Base-by-base conservation (phyloP, 2,113 vertebrate species). In the Thryonomys swinderianus region DNA sequence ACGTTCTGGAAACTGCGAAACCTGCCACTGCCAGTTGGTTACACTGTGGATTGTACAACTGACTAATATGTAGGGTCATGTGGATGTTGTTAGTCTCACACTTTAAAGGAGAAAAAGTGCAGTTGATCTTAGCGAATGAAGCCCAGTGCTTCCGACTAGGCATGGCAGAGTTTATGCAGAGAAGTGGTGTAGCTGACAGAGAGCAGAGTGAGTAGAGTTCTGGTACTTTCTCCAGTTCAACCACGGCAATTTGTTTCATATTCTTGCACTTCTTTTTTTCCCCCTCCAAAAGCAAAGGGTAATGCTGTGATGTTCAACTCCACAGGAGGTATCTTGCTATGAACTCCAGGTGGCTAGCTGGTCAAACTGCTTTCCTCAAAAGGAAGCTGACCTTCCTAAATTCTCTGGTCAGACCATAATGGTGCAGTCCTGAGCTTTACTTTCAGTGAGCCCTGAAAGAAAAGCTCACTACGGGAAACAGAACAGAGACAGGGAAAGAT, bases 361-460 rank as follows among this genome's bases (percentile, higher is more conserved):
- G 2, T 30, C 32, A 91, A 74, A 80, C 45, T 80, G 7, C 11
- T 88, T 69, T 4, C 6, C 13, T 88, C 18, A 93, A n/a, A 90
- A 73, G 59, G 27, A 88, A 34, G 71, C 3, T 32, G 71, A 20
- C n/a, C 82, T 81, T 48, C 14, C 76, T 16, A 2, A 73, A 64
- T 23, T 16, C 7, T 37, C 12, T 27, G 18, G 88, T 74, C 71
- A 30, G 53, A 62, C 6, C 64, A 14, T 21, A 71, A 3, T 4
- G 48, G 3, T 48, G n/a, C 92, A n/a, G 13, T n/a, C n/a, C n/a
- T 53, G 3, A 20, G 37, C 32, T 76, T 78, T 78, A 73, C n/a
- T n/a, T n/a, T n/a, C n/a, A n/a, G 69, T 82, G 73, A 69, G 81
- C 85, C 21, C 76, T 55, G 9, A 78, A 53, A 66, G 45, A 90